A percentile compares a stretch with the other conserved stretches of the same genome.
Evolutionary conservation across 2,797 vertebrate species (phyloP).

Genomic region (Falco columbarius): DNA sequence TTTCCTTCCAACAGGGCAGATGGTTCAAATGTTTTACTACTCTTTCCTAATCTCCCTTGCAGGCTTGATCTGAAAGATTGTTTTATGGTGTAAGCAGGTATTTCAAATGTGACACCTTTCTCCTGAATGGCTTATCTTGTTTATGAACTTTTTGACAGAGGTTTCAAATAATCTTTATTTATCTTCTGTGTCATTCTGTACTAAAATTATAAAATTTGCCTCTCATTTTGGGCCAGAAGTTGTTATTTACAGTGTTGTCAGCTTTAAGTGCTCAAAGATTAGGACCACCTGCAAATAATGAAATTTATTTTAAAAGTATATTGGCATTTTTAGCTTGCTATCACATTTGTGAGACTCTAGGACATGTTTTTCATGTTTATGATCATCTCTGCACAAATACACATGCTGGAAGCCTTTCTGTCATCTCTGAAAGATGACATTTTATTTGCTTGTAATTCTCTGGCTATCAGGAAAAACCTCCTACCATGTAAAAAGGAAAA

Average conservation of each 20-base stretch:
- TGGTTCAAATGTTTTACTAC: neutral
- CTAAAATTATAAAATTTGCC: neutral
- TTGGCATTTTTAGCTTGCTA: neutral
- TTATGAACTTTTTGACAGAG: neutral
- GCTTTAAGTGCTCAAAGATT: neutral
- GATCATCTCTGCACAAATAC: neutral
- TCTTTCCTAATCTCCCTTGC: neutral
- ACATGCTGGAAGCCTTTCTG: neutral
- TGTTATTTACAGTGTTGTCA: neutral
- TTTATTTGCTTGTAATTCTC: neutral
- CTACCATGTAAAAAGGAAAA: neutral
- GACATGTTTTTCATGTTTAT: neutral
- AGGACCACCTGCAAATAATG: neutral
- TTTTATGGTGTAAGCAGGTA: neutral
- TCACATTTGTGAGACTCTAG: neutral
- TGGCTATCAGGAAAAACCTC: neutral
- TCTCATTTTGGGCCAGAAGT: neutral
- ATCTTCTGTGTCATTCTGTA: neutral
- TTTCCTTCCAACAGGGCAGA: neutral
- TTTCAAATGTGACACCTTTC: neutral
- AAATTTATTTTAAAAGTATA: neutral
- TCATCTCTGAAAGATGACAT: neutral
- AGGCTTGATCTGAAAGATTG: neutral
- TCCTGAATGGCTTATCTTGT: neutral
- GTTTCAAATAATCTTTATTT: neutral